Percentiles rank a stretch among this genome's conserved stretches.
phyloP scores from a whole-genome alignment of 1,140 invertebrate genomes.

The Zophobas morio region DNA sequence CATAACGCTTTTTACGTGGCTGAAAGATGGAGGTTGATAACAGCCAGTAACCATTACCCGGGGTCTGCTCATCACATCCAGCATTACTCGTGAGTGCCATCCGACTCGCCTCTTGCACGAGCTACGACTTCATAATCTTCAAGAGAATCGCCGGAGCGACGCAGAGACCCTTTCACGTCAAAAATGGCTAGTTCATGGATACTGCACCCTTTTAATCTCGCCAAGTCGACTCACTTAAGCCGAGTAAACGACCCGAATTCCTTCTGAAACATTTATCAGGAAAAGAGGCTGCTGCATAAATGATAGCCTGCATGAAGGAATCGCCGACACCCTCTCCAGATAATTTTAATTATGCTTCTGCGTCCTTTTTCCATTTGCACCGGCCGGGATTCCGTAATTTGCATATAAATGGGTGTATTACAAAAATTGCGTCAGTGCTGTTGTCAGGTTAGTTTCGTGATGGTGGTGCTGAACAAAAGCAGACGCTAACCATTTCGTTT shows the following conservation, averaged over 20 bases:
- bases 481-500: slow-evolving; percentile 36
- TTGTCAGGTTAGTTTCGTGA: slow-evolving; percentile 34
- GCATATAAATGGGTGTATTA: slow-evolving; percentile 41
- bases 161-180: slow-evolving; percentile 36
- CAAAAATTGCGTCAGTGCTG: slow-evolving; percentile 41
- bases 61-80: slow-evolving; percentile 52
- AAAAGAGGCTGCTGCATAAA: slow-evolving; percentile 7
- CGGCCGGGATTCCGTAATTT: slow-evolving; percentile 35
- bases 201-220: slow-evolving; percentile 21
- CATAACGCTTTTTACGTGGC: slow-evolving; percentile 59
- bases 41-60: slow-evolving; percentile 56
- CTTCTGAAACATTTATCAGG: slow-evolving; percentile 36
- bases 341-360: slow-evolving; percentile 40
- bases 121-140: slow-evolving; percentile 54
- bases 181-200: slow-evolving; percentile 29
- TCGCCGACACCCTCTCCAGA: slow-evolving; percentile 13
- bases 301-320: slow-evolving; percentile 4
- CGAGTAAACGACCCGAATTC: slow-evolving; percentile 6
- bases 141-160: slow-evolving; percentile 40
- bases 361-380: slow-evolving; percentile 29
- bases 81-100: slow-evolving; percentile 54
- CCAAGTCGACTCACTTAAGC: slow-evolving; percentile 20
- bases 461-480: slow-evolving; percentile 17
- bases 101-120: slow-evolving; percentile 20
- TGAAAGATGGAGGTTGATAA: slow-evolving; percentile 60